Base-by-base conservation (phyloP, 2,797 vertebrate species). In the Schizopygopsis malacanthus region DNA sequence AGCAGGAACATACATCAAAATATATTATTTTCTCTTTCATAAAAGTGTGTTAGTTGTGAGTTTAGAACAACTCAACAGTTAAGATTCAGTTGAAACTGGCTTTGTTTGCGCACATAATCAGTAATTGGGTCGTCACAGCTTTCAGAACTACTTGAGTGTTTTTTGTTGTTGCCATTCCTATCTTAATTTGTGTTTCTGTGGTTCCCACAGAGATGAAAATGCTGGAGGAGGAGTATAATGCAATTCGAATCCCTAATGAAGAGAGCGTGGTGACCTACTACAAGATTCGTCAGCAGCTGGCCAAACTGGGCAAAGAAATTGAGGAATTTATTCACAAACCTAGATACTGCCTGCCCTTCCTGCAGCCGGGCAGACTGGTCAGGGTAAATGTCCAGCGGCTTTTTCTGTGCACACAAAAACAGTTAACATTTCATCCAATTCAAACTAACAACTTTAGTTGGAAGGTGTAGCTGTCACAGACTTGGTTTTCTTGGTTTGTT, bases 301-400 rank as follows among this genome's bases (percentile, higher is more conserved):
- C 96, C 92, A 99, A 98, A 87, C 92, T 99, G 87, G 95, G 94
- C 25, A 98, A 97, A 94, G 98, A 99, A 88, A 98, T 99, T 73
- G 97, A 99, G 90, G 97, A 98, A 80, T 99, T 97, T 86, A 92
- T 97, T 92, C 98, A 97, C 89, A 99, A 98, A 87, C 98, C 98
- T 80, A 99, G 98, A 89, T 97, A 98, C 89, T 99, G 98, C 92
- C 93, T 99, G 81, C 97, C 98, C 0, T 99, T 99, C 93, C 89
- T 99, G 69, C 98, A 99, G 89, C 98, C 98, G 1, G 98, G 98
- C 22, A 95, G 98, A 73, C 93, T 99, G 1, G 97, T 99, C 83
- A 98, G 98, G 96, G 97, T 98, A 93, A 89, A 56, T 33, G 9
- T 37, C 28, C 43, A 43, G 6, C 6, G 13, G 16, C 61, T 20